Base-by-base conservation (phyloP, 2,888 invertebrate species). In the Yponomeuta malinellus region DNA sequence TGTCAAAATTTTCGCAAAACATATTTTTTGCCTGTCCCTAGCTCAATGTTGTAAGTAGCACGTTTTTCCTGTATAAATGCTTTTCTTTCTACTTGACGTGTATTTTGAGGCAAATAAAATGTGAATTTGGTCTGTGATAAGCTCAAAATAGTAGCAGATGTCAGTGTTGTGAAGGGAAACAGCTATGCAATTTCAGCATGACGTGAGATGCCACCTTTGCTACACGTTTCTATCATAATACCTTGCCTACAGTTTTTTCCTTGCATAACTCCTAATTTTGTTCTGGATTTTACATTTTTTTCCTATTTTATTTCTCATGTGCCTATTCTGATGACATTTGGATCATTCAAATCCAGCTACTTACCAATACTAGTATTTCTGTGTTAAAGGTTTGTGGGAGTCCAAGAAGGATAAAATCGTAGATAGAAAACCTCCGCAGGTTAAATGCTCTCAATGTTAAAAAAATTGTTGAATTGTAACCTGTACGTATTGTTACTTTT, bases 1-100 rank as follows among this genome's bases (percentile, higher is more conserved):
- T 68, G 68, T 79, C 77, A 78, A 78, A 79, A 23, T 70, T 70
- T 64, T 70, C 37, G 65, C 63, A 52, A 68, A 68, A 31, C 68
- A 52, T 68, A n/a, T 48, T 48, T 48, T 59, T 31, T 12, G 29
- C 29, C 33, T 33, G 29, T 23, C 23, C 31, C 2, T 64, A 8
- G 6, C 15, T 23, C 23, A n/a, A 64, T 10, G 12, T 67, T 71
- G 48, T 65, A 63, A 63, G 9, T 63, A 5, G 4, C 63, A 23
- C 23, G 23, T 9, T 63, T 4, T 64, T 64, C n/a, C 2, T 64
- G 64, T 23, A 29, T n/a, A 10, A 64, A 5, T 64, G 29, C 23
- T 10, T 64, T 59, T 6, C 3, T 12, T 59, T 59, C 15, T 12
- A 52, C 10, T 15, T 59, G 1, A 15, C 52, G 5, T 59, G 52